These are phyloP conservation scores for Esperia sulphurella DNA, from an alignment of 2,888 invertebrate genomes.

Conservation along the genomic window DNA sequence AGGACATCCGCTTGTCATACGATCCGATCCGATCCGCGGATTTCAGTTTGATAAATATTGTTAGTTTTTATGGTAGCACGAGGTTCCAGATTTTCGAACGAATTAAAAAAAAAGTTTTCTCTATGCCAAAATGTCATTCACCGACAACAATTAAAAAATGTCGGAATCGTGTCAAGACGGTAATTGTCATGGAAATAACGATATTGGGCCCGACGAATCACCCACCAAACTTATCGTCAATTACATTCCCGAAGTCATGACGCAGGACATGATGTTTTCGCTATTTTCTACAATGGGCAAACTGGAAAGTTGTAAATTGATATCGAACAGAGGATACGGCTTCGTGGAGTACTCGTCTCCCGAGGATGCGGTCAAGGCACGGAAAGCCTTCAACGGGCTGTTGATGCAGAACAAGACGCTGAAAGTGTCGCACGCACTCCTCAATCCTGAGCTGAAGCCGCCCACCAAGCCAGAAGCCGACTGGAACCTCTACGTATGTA, in stretches of 20 bases:
- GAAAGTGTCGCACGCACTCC: conserved; percentile 74
- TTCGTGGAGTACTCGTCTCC: conserved; percentile 76
- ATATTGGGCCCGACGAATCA: conserved; percentile 77
- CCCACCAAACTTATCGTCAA: conserved; percentile 79
- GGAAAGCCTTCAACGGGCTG: conserved; percentile 75
- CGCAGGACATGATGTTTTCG: conserved; percentile 79
- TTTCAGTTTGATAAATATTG: too few relatives aligned
- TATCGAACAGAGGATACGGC: conserved; percentile 77
- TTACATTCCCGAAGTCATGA: conserved; percentile 80
- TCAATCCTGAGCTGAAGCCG: conserved; percentile 73
- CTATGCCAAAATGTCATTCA: conserved; percentile 72
- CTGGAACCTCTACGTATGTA: conserved; percentile 79
- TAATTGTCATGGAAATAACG: conserved; percentile 79
- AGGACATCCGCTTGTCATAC: too few relatives aligned
- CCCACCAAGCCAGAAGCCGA: conserved; percentile 76
- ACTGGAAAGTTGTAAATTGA: conserved; percentile 79
- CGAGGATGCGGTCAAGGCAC: conserved; percentile 74
- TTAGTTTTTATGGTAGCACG: not conserved
- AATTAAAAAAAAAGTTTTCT: conserved; percentile 29
- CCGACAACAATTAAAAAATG: conserved; percentile 81
- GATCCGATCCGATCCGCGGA: too few relatives aligned
- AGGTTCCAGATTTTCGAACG: conserved; percentile 45
- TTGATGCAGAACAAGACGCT: conserved; percentile 78
- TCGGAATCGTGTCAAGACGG: conserved; percentile 80
- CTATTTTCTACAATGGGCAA: conserved; percentile 78